phyloP scores from a whole-genome alignment of 2,797 vertebrate species.

The Fistularia commersonii region DNA sequence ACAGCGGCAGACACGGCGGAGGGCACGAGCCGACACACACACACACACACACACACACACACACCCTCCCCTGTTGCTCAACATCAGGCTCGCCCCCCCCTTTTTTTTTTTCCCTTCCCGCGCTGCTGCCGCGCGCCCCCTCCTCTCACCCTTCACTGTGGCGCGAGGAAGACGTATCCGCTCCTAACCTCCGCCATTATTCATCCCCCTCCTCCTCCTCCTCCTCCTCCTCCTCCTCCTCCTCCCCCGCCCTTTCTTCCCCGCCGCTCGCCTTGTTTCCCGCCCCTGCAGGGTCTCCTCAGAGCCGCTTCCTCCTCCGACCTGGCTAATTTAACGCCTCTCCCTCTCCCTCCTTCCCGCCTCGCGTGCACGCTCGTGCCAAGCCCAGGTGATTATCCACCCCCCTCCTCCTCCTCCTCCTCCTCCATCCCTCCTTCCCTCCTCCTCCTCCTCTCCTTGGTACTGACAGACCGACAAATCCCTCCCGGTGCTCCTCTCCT shows the following conservation, averaged over 20 bases:
- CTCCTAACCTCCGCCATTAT: conserved; percentile 75
- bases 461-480: conserved; percentile 68
- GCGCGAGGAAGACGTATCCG: conserved; percentile 51
- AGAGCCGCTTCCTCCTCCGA: conserved; percentile 30
- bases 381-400: conserved; percentile 64
- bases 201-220: conserved; percentile 22
- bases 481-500: conserved; percentile 54
- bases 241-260: conserved; percentile 16
- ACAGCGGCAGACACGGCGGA: conserved; percentile 71
- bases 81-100: conserved; percentile 40
- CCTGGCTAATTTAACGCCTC: conserved; percentile 45
- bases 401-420: conserved; percentile 34
- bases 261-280: conserved; percentile 60
- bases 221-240: conserved; percentile 7
- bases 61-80: conserved; percentile 41
- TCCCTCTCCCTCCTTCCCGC: conserved; percentile 5
- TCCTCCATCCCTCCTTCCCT: conserved; percentile 13
- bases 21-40: conserved; percentile 52
- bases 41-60: conserved; percentile 10
- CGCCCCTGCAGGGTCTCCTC: conserved; percentile 53
- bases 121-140: conserved; percentile 31
- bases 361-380: conserved; percentile 45
- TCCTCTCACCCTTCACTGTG: conserved; percentile 22
- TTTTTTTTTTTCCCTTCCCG: conserved; percentile 20
- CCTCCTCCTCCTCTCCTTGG: conserved; percentile 20